Base-by-base conservation (phyloP, 2,113 vertebrate genomes). In the Centropus unirufus region DNA sequence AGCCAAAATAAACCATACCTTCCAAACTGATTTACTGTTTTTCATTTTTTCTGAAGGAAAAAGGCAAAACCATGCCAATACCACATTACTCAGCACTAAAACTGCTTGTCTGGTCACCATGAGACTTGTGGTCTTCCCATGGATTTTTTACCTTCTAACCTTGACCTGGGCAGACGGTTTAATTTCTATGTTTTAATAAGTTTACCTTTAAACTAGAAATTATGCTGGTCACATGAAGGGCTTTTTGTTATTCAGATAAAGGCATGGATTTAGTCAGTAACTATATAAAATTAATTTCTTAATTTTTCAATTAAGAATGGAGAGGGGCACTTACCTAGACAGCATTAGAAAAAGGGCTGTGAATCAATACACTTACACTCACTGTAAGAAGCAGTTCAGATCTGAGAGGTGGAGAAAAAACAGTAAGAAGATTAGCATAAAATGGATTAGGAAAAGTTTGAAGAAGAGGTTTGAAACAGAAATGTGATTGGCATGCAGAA, bases 1-100 rank as follows among this genome's bases (percentile, higher is more conserved):
- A 87, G 93, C 93, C 93, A 96, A 95, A 96, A 85, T 47, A 96
- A 96, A 90, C 90, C 68, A 11, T 83, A 88, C 79, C 68, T 96
- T 94, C 90, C 27, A 4, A 93, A 88, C 63, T 96, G 94, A 96
- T 95, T 95, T 96, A 96, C 75, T 55, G 78, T 22, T 67, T 83
- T 69, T 73, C 64, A 29, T 82, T 83, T 92, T 87, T 91, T 52
- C 62, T 72, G 49, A 44, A 64, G 86, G 61, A 78, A 92, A 90
- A 86, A 62, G 51, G 82, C 69, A 75, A 92, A 91, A n/a, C 47
- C 0, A 0, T 84, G 79, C 78, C 79, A 94, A 47, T 22, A 68
- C 66, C 12, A 29, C 46, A 47, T 89, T 84, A 86, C 66, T 90
- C 58, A 73, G 83, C 3, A 6, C 80, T 92, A 66, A 89, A 84